A percentile compares a stretch with the other conserved stretches of the same genome.
phyloP scores from a whole-genome alignment of 2,797 vertebrate genomes.

The Botia almorhae region DNA sequence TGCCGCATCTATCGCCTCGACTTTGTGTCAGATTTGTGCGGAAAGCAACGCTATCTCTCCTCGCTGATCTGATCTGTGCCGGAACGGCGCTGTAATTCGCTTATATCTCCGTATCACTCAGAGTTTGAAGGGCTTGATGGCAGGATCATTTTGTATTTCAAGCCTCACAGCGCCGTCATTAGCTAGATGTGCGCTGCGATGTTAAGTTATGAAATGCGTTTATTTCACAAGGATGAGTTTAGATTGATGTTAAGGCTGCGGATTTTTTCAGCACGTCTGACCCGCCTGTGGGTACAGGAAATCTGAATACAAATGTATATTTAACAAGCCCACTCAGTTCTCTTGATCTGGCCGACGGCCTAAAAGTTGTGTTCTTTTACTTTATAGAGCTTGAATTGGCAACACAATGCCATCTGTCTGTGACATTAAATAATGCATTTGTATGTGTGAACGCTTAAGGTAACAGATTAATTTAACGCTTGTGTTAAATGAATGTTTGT shows the following conservation, averaged over 20 bases:
- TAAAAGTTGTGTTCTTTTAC: slow-evolving; percentile 20
- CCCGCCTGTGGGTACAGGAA: slow-evolving; percentile 43
- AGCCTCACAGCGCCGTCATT: slow-evolving; percentile 41
- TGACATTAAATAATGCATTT: slow-evolving; percentile 10
- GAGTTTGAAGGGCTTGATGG: slow-evolving; percentile 42
- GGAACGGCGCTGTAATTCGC: slow-evolving; percentile 45
- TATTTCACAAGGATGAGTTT: slow-evolving; percentile 35
- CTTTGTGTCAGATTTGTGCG: slow-evolving; percentile 49
- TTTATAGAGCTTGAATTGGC: background rate
- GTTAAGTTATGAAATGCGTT: slow-evolving; percentile 30
- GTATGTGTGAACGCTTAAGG: background rate
- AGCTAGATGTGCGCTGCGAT: slow-evolving; percentile 40
- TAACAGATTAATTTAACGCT: background rate
- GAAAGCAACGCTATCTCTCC: slow-evolving; percentile 47
- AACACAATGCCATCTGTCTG: slow-evolving; percentile 54
- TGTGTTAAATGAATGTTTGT: slow-evolving; percentile 9
- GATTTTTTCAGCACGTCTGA: slow-evolving; percentile 38
- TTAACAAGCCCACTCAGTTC: slow-evolving; percentile 31
- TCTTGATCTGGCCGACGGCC: slow-evolving; percentile 34
- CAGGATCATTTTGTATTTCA: slow-evolving; percentile 48
- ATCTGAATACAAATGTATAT: slow-evolving; percentile 52
- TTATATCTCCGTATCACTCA: slow-evolving; percentile 42
- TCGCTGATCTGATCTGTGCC: slow-evolving; percentile 47
- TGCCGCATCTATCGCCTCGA: slow-evolving; percentile 35
- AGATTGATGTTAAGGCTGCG: slow-evolving; percentile 47